Evolutionary conservation across 2,797 vertebrate species (phyloP).

Genomic region (Malacoctenus gilli): DNA sequence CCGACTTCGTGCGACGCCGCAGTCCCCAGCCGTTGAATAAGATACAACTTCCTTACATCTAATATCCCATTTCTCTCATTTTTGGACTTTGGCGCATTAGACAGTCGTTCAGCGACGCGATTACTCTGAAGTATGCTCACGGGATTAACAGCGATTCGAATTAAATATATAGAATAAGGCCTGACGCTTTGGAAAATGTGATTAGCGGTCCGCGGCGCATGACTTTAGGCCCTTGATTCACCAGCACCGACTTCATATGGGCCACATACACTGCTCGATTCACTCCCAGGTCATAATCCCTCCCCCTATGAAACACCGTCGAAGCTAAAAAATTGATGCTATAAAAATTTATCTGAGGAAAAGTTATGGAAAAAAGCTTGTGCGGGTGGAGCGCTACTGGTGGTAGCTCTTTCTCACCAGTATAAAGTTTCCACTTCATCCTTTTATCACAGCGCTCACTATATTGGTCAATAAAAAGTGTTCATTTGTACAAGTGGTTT

Average conservation of each 20-base stretch:
- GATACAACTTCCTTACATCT: background rate
- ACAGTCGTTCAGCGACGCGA: background rate
- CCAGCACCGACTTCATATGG: background rate
- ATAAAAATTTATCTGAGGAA: no score
- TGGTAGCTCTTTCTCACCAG: no score
- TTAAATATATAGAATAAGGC: background rate
- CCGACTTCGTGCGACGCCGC: no score
- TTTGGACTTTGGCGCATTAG: background rate
- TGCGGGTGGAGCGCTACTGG: no score
- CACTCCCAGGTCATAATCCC: background rate
- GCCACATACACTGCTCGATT: background rate
- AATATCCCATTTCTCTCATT: background rate
- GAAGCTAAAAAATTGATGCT: background rate
- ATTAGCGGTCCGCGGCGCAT: background rate
- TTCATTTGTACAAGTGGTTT: conserved; percentile 3
- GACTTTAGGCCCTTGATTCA: background rate
- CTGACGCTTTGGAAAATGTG: background rate
- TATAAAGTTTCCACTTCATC: no score
- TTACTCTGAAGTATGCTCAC: no score
- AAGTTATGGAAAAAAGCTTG: no score
- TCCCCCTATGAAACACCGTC: conserved; percentile 6
- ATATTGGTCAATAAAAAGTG: conserved; percentile 6
- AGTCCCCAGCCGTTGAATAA: background rate
- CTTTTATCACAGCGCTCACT: no score
- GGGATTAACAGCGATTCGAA: background rate